Evolutionary conservation across 1,140 invertebrate species (phyloP), one percentile per base, ranked within the genome.

Genomic region (Formica selysi): DNA sequence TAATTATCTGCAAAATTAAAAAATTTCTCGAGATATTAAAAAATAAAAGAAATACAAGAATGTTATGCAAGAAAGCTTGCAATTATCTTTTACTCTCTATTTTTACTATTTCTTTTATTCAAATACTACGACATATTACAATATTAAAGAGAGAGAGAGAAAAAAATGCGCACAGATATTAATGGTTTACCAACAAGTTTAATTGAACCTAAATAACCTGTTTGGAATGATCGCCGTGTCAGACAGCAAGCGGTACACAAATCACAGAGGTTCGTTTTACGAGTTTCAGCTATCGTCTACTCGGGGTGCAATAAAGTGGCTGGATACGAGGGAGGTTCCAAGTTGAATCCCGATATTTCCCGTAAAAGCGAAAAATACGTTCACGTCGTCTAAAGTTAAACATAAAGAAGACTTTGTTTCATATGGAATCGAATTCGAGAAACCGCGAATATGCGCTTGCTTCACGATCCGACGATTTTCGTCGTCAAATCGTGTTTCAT

Each of bases 241-340:
- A 51, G 32, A 51, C 41, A 38, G 16, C 54, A 70, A 22, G 5
- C n/a, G 13, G 29, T 80, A 70, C 16, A n/a, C 48, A 70, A 68
- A 80, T 67, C 64, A 38, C 64, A 80, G 59, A 38, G 32, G 13
- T 67, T 54, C 62, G 44, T 41, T 80, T 80, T 80, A 80, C 64
- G 44, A 80, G 62, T 54, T 79, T 79, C 74, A 64, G 59, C 38
- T 64, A 76, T 64, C 41, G 64, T 79, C 64, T 70, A 70, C 16
- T 70, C 64, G 29, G 16, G 67, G 16, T 36, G 64, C 4, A 68
- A 41, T 68, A 70, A 70, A 68, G 44, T 80, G 64, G 29, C 44
- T 41, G 64, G 16, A 79, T 41, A n/a, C 13, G 29, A 36, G 38
- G 8, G 61, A 41, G 36, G 8, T 22, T 62, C 5, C 26, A 62